Base-by-base conservation (phyloP, 2,888 invertebrate species). In the Dimorphilus gyrociliatus region DNA sequence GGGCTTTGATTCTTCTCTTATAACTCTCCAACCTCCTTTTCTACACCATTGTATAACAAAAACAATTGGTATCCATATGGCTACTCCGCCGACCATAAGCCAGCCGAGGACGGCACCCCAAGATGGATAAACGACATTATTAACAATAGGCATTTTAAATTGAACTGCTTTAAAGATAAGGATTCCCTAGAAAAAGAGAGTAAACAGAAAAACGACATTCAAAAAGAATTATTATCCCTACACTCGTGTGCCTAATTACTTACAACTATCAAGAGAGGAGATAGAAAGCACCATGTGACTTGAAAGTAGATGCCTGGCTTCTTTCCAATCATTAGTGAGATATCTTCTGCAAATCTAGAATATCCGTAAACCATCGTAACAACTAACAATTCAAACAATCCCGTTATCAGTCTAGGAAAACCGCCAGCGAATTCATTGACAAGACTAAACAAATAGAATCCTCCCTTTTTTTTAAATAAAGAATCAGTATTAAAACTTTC, bases 361-460 rank as follows among this genome's bases (percentile, higher is more conserved):
- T 42, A 63, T 41, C 61, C 56, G 37, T 60, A 63, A 14, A 56
- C 40, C 40, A 47, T 55, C 10, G 47, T 47, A 14, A 63, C 41
- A 12, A 48, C 47, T 19, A 53, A 34, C 7, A 51, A 34, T 39
- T 63, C 60, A 10, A 56, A 36, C 4, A 60, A 32, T 8, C 59
- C 60, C 16, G 55, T 49, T 26, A 60, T 42, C 35, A 63, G 45
- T 5, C 60, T 45, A 3, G 62, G 55, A 30, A 59, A 57, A 2
- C 58, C 55, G 16, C 51, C 50, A 1, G 50, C 44, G 36, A 48
- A 54, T 5, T 41, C 42, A 38, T 60, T 55, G 30, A 54, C 45
- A n/a, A 59, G 28, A 27, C 50, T 49, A 17, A 60, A 40, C 13
- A 58, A 41, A 32, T 55, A 58, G 31, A 51, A 50, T 18, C 60